Evolutionary conservation across 2,888 invertebrate genomes (phyloP), one percentile per base, ranked within the genome.

Genomic region (Micropterix aruncella): DNA sequence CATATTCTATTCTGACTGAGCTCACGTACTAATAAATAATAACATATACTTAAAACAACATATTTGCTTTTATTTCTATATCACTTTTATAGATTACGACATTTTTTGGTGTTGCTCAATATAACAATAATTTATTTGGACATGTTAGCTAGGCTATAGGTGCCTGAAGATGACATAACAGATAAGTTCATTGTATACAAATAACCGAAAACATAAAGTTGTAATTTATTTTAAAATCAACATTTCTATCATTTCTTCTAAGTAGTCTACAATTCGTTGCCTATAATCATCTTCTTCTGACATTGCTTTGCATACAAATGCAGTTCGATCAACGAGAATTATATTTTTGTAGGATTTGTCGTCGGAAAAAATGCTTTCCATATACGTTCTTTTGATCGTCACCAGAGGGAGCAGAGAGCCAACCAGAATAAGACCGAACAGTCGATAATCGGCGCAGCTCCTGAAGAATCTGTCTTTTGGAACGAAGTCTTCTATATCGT

Each of bases 341-440:
- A 66, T 66, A 43, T 57, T 57, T 38, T 63, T 57, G 46, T 65
- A 68, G 18, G 53, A 55, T 12, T 59, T 55, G 0, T 59, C 57
- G 46, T 65, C 58, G 1, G 53, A 47, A 14, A 64, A 56, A 36
- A 68, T 51, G 19, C 50, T 52, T 38, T 56, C 54, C 0, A 57
- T 52, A 18, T 64, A 50, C n/a, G 59, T 58, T 1, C 59, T 49
- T 0, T 60, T 59, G 45, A 68, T 54, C 47, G 58, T 60, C 3
- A 59, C 56, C 27, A 63, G 56, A 0, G 66, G 65, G 2, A 59
- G 61, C 47, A 59, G 63, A 41, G 65, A 50, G 0, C 60, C 57
- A 46, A 57, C 53, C 48, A 63, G 55, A 2, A 60, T 52, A 5
- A 66, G 43, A 2, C 60, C 58, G 0, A 60, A 55, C 12, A 63